Evolutionary conservation across 2,888 invertebrate genomes (phyloP), one percentile per base, ranked within the genome.

Genomic region (Tetanocera ferruginea): DNA sequence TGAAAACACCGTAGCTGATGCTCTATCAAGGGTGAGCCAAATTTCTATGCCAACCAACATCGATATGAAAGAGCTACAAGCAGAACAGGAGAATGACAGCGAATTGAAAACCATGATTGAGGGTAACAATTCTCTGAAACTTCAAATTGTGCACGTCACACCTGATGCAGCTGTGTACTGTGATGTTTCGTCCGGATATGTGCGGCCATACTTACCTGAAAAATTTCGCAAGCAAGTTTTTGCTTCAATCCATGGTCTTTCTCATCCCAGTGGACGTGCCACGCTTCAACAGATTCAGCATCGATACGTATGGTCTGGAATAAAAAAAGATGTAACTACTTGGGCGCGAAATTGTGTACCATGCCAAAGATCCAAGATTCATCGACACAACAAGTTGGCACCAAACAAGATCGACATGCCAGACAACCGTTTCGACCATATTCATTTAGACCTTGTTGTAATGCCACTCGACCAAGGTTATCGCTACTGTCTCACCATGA

Each of bases 311-410:
- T 60, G 5, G 60, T 3, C 5, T 4, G 2, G 19, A 3, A 60
- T 60, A 23, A 60, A 60, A 19, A 60, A 60, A 8, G 8, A 60
- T n/a, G 3, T n/a, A 3, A 60, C 17, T 23, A 8, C 17, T 11
- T 60, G 60, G 60, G 60, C 60, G 11, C 60, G 19, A 23, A 34
- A 19, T 43, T 80, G 80, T 60, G 23, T 78, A 19, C 8, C 6
- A 6, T 49, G 49, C 49, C 49, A 49, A 49, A 6, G 49, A 49
- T 49, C 8, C 14, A 49, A 49, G 14, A 49, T 49, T 9, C 14
- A 6, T 49, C 6, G 49, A 14, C 49, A 49, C 14, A 49, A 6
- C 6, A 49, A 6, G 14, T 9, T 6, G 6, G 49, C 6, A 49
- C 6, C 14, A 9, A 14, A 14, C 14, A 6, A 49, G 49, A 9